Evolutionary conservation across 2,113 vertebrate genomes (phyloP).

Genomic region (Dicentrarchus labrax): DNA sequence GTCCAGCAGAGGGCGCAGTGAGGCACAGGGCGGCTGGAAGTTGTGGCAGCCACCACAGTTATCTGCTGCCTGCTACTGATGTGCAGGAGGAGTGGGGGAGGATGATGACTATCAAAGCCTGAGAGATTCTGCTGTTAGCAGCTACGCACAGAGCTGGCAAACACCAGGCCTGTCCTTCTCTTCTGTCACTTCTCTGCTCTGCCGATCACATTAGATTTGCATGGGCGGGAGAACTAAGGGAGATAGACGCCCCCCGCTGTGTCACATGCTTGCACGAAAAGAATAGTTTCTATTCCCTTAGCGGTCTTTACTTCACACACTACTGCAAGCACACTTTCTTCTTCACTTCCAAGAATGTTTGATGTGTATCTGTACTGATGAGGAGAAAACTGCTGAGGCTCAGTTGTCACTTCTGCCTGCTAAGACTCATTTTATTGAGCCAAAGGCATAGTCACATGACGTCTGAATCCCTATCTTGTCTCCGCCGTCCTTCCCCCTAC

Average conservation of each 20-base stretch:
- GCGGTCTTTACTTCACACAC: not conserved
- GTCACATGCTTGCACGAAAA: slow-evolving; percentile 20
- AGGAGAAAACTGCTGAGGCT: slow-evolving; percentile 13
- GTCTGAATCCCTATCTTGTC: slow-evolving; percentile 38
- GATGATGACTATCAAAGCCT: slow-evolving; percentile 53
- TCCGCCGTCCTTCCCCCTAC: slow-evolving; percentile 27
- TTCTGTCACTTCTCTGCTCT: slow-evolving; percentile 15
- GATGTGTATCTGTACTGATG: slow-evolving; percentile 49
- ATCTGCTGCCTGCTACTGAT: slow-evolving; percentile 43
- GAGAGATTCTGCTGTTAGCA: slow-evolving; percentile 56
- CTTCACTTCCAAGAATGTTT: slow-evolving; percentile 31
- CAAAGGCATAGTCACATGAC: slow-evolving; percentile 46
- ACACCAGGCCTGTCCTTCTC: slow-evolving; percentile 11
- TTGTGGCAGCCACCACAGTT: slow-evolving; percentile 38
- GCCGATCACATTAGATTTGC: slow-evolving; percentile 9
- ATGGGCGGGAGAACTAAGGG: not conserved
- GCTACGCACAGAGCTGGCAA: slow-evolving; percentile 11
- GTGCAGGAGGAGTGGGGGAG: slow-evolving; percentile 52
- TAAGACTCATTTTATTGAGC: slow-evolving; percentile 52
- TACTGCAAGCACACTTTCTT: slow-evolving; percentile 14
- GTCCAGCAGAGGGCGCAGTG: slow-evolving; percentile 67
- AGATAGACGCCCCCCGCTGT: not conserved
- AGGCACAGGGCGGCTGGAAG: not conserved
- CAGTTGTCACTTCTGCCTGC: slow-evolving; percentile 43
- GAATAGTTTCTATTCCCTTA: slow-evolving; percentile 7